These are phyloP conservation scores for Agrotis clavis DNA, from an alignment of 2,888 invertebrate species.

Conservation along the genomic window DNA sequence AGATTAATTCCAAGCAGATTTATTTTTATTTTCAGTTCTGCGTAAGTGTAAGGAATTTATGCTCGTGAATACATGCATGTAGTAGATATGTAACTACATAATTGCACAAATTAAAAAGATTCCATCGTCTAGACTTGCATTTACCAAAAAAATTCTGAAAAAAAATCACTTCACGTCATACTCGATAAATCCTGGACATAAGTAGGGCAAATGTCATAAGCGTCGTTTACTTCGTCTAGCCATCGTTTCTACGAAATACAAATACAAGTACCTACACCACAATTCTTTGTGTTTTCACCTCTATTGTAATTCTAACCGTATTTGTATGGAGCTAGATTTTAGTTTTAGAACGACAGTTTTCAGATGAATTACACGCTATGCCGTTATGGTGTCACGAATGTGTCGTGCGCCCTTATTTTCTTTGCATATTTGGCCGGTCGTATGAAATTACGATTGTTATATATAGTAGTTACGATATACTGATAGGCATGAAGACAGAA, in stretches of 20 bases:
- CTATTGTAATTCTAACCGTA: conserved; percentile 68
- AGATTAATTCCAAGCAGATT: too few relatives aligned
- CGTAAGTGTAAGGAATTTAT: not conserved
- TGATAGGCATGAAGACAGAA: conserved; percentile 15
- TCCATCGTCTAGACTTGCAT: conserved; percentile 57
- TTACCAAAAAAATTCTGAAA: conserved; percentile 37
- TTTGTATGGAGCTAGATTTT: conserved; percentile 53
- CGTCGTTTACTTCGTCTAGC: conserved; percentile 80
- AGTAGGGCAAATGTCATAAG: conserved; percentile 71
- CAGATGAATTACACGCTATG: conserved; percentile 76
- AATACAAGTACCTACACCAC: conserved; percentile 60
- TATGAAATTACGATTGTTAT: conserved; percentile 49
- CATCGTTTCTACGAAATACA: conserved; percentile 74
- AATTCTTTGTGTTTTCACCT: conserved; percentile 60
- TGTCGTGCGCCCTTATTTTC: conserved; percentile 85
- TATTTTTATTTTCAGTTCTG: too few relatives aligned
- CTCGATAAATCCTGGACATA: conserved; percentile 65
- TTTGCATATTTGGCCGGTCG: conserved; percentile 65
- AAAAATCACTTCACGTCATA: conserved; percentile 55
- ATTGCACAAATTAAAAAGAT: conserved; percentile 36
- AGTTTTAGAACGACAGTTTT: conserved; percentile 47
- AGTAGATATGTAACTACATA: not conserved
- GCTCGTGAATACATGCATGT: not conserved
- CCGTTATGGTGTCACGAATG: conserved; percentile 83
- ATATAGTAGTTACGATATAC: conserved; percentile 30